Evolutionary conservation across 2,113 vertebrate genomes (phyloP), one percentile per base, ranked within the genome.

Genomic region (Brachypteracias leptosomus): DNA sequence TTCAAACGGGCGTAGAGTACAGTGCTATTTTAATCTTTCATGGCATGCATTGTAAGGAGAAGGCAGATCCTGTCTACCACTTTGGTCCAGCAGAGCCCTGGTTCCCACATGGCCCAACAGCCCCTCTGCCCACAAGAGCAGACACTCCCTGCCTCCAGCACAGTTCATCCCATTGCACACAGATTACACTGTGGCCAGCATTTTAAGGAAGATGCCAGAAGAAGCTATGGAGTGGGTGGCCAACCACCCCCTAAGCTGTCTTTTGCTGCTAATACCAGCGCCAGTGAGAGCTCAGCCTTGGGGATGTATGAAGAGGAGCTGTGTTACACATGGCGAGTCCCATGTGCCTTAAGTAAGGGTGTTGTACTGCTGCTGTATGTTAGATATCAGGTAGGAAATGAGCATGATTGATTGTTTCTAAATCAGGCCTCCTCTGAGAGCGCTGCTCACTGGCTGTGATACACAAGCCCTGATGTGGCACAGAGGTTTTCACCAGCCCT

Each of bases 311-410:
- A 57, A 38, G 29, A 77, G 46, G 17, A 51, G 65, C 47, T 55
- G 42, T 0, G 1, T 36, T 55, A 46, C 17, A 77, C 10, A 19
- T 0, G 1, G 55, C 1, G 1, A 66, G 28, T 58, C 19, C 18
- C 2, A 0, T 4, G 25, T 72, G 38, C 52, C 62, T 59, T 7
- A 57, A 77, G 38, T 7, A 62, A 47, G 21, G 42, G 26, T 0
- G 3, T 4, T 13, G 17, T 46, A 49, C 28, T 1, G 2, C 74
- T 47, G 52, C 36, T 62, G 3, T 49, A 9, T 47, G 8, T 59
- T 33, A 66, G 63, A 9, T 33, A 71, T 25, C 55, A 86, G 55
- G n/a, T 62, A 66, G 19, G 47, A 94, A 91, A 88, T 47, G 19
- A 76, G 22, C 16, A 28, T 11, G 26, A 83, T 46, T 1, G 3